These are phyloP conservation scores for Apogon talboti DNA, from an alignment of 2,797 vertebrate genomes.

Conservation along the genomic window DNA sequence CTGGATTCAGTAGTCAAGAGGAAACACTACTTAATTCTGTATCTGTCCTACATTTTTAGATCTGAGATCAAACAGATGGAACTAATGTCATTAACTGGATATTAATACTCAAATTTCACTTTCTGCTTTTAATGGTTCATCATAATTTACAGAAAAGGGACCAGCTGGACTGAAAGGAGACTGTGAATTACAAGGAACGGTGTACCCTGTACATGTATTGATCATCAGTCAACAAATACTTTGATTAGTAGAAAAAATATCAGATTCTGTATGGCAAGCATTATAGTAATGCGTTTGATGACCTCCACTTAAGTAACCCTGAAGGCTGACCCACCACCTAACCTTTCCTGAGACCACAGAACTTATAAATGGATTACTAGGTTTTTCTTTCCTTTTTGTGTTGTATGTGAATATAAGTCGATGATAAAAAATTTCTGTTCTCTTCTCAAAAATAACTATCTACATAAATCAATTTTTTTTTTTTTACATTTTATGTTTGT, in stretches of 20 bases:
- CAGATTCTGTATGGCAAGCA: not conserved
- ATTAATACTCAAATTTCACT: conserved; percentile 7
- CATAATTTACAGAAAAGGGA: not conserved
- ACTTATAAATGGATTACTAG: conserved; percentile 31
- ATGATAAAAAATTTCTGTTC: too few species aligned
- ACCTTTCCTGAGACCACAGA: conserved; percentile 10
- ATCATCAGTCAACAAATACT: conserved; percentile 3
- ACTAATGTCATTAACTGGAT: not conserved
- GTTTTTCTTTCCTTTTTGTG: not conserved
- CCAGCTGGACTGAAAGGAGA: not conserved
- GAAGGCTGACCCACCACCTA: not conserved
- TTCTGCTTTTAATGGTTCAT: not conserved
- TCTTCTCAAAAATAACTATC: too few species aligned
- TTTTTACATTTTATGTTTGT: not conserved
- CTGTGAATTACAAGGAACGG: not conserved
- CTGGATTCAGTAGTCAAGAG: conserved; percentile 31
- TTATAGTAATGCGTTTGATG: conserved; percentile 1
- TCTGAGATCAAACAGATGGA: conserved; percentile 23
- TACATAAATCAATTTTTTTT: too few species aligned
- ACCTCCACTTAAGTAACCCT: conserved; percentile 13
- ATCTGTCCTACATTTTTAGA: conserved; percentile 29
- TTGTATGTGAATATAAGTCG: not conserved
- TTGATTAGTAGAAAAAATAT: conserved; percentile 20
- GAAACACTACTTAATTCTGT: conserved; percentile 3
- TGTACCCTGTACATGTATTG: not conserved